Evolutionary conservation across 2,113 vertebrate genomes (phyloP).

Genomic region (Oreochromis spilurus): DNA sequence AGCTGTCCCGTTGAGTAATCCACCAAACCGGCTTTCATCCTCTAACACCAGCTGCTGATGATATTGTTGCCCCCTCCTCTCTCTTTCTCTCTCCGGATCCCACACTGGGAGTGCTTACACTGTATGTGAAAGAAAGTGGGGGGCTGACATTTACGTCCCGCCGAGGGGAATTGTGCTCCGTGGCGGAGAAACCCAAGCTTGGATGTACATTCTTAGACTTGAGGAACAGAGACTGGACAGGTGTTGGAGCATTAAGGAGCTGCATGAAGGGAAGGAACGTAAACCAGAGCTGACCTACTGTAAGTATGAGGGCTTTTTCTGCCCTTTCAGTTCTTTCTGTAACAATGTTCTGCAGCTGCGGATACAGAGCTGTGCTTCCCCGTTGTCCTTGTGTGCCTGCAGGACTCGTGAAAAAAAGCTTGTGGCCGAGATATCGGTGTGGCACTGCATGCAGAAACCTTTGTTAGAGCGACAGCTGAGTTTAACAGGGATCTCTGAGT

Average conservation of each 20-base stretch:
- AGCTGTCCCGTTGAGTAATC: conserved; percentile 47
- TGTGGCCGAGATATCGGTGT: neutral
- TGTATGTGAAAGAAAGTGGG: conserved; percentile 17
- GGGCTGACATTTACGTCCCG: conserved; percentile 48
- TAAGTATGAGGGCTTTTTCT: conserved; percentile 54
- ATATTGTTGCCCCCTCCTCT: neutral
- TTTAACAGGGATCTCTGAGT: neutral
- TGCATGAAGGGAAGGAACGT: neutral
- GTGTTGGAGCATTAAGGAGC: conserved; percentile 40
- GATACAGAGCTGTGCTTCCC: neutral
- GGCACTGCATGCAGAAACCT: neutral
- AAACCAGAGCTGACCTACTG: conserved; percentile 32
- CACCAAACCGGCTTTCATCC: neutral
- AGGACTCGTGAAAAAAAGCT: conserved; percentile 12
- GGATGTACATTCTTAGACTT: conserved; percentile 20
- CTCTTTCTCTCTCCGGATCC: neutral
- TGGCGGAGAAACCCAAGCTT: conserved; percentile 32
- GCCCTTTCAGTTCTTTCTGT: neutral
- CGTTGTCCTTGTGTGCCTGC: conserved; percentile 12
- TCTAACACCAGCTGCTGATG: neutral
- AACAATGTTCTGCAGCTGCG: neutral
- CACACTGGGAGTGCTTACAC: conserved; percentile 5
- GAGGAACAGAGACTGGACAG: conserved; percentile 44
- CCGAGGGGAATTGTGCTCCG: conserved; percentile 36
- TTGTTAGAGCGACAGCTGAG: neutral